A percentile compares a stretch with the other conserved stretches of the same genome.
phyloP scores from a whole-genome alignment of 2,113 vertebrate genomes.

The Dissostichus mawsoni region DNA sequence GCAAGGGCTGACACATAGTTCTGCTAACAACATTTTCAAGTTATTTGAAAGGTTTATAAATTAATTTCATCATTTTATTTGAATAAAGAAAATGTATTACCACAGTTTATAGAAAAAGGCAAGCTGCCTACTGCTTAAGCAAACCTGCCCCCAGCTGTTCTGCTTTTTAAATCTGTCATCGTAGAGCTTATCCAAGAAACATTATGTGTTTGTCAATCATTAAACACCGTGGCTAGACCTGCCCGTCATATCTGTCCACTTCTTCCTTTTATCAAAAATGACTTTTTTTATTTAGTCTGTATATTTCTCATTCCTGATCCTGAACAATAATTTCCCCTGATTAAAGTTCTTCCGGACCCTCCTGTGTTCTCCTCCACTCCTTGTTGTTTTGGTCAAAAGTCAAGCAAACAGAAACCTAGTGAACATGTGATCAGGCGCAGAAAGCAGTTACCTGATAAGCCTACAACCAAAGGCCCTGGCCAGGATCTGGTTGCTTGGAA shows the following conservation, averaged over 20 bases:
- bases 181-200: not conserved
- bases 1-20: not conserved
- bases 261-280: not conserved
- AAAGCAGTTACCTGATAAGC: constrained; percentile 79
- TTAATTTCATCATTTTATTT: not conserved
- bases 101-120: not conserved
- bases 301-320: not conserved
- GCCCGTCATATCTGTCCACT: not conserved
- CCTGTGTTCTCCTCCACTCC: constrained; percentile 2
- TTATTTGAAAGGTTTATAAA: not conserved
- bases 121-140: not conserved
- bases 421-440: constrained; percentile 49
- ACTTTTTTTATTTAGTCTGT: not conserved
- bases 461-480: constrained; percentile 54
- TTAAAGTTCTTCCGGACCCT: constrained; percentile 5
- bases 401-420: constrained; percentile 54
- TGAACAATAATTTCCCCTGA: not conserved
- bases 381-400: constrained; percentile 41
- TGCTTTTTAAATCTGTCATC: not conserved
- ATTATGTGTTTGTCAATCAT: not conserved
- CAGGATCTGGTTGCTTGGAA: constrained; percentile 81
- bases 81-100: not conserved
- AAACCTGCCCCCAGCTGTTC: not conserved
- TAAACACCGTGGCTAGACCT: not conserved
- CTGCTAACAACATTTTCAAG: constrained; percentile 2